Evolutionary conservation across 2,888 invertebrate genomes (phyloP).

Genomic region (Agrotis puta): DNA sequence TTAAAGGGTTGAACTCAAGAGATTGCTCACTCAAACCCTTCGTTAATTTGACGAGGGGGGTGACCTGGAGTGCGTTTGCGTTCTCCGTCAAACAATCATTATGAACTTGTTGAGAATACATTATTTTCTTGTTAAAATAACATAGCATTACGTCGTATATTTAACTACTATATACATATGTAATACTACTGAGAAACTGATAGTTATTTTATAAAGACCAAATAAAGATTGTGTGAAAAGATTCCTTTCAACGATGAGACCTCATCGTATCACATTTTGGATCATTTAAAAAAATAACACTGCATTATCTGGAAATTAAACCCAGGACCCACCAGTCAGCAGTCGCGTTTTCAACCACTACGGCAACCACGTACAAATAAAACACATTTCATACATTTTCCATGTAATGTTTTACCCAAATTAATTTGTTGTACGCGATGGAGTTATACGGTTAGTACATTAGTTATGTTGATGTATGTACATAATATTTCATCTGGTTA

Average conservation of each 20-base stretch:
- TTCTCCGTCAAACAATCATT: constrained; percentile 28
- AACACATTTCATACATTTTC: neutral
- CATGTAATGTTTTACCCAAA: constrained; percentile 5
- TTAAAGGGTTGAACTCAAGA: constrained; percentile 50
- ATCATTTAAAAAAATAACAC: too few species aligned
- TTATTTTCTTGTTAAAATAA: neutral
- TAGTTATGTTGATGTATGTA: constrained; percentile 46
- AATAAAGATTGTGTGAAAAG: too few species aligned
- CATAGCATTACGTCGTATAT: neutral
- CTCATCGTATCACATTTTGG: too few species aligned
- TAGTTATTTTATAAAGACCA: too few species aligned
- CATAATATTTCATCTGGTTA: constrained; percentile 36
- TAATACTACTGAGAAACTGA: too few species aligned
- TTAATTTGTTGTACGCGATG: constrained; percentile 23
- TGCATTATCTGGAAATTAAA: neutral
- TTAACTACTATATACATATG: too few species aligned
- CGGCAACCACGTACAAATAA: neutral
- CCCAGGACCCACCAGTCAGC: neutral
- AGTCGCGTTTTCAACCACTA: too few species aligned
- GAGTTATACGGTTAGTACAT: constrained; percentile 6
- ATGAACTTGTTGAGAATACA: constrained; percentile 30
- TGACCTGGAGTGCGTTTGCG: constrained; percentile 31
- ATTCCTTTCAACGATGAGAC: too few species aligned
- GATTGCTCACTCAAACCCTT: constrained; percentile 44
- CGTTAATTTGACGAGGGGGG: constrained; percentile 34